These are phyloP conservation scores for Ataeniobius toweri DNA, from an alignment of 2,797 vertebrate species.

Conservation along the genomic window DNA sequence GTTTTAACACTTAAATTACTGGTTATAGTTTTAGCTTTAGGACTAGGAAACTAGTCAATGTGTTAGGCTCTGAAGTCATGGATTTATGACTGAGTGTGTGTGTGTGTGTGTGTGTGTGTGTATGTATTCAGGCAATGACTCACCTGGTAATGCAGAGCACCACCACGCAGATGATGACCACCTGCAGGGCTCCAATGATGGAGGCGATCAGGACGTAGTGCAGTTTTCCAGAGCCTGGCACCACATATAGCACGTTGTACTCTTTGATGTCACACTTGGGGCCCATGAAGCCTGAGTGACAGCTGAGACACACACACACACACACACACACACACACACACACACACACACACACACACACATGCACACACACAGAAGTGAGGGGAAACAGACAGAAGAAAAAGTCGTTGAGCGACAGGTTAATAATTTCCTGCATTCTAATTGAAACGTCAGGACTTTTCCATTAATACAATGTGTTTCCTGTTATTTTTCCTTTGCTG, in stretches of 20 bases:
- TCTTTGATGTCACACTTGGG: conserved; percentile 98
- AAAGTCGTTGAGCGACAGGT: conserved; percentile 37
- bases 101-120: conserved; percentile 3
- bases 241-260: conserved; percentile 97
- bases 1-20: too few species aligned
- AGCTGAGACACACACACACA: conserved; percentile 79
- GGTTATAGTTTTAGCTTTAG: too few species aligned
- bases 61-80: not conserved
- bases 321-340: conserved; percentile 40
- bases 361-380: conserved; percentile 11
- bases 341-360: conserved; percentile 42
- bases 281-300: conserved; percentile 95
- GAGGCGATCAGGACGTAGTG: conserved; percentile 98
- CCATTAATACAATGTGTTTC: conserved; percentile 24
- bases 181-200: conserved; percentile 98
- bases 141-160: conserved; percentile 99
- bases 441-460: conserved; percentile 38
- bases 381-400: not conserved
- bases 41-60: too few species aligned
- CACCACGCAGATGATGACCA: conserved; percentile 98
- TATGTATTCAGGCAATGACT: conserved; percentile 61
- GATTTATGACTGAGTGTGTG: not conserved
- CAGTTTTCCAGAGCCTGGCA: conserved; percentile 95
- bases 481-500: not conserved
- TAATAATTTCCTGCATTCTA: conserved; percentile 43